Conservation (phyloP, 2,113 vertebrate species). For the human (Homo sapiens) region GRCh38 chr9:74443501-74444000, state of each 20-base stretch:
- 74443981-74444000: background rate
- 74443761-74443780: conserved; percentile 32
- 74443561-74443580: conserved; percentile 2
- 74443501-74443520: background rate
- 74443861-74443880: conserved; percentile 67
- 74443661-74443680: conserved; percentile 15
- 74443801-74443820: conserved; percentile 69
- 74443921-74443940: conserved; percentile 68
- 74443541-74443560: background rate
- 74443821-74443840: conserved; percentile 53
- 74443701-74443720: conserved; percentile 36
- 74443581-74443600: conserved; percentile 28
- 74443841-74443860: conserved; percentile 44
- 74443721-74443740: conserved; percentile 5
- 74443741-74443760: conserved; percentile 45
- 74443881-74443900: conserved; percentile 56
- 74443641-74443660: background rate
- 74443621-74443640: background rate
- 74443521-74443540: background rate
- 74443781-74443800: conserved; percentile 12
- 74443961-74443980: conserved; percentile 37
- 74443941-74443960: conserved; percentile 64
- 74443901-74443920: conserved; percentile 57
- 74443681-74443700: background rate
- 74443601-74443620: conserved; percentile 14